These are phyloP conservation scores for Eurystomus gularis DNA, from an alignment of 2,113 vertebrate species.

Conservation along the genomic window DNA sequence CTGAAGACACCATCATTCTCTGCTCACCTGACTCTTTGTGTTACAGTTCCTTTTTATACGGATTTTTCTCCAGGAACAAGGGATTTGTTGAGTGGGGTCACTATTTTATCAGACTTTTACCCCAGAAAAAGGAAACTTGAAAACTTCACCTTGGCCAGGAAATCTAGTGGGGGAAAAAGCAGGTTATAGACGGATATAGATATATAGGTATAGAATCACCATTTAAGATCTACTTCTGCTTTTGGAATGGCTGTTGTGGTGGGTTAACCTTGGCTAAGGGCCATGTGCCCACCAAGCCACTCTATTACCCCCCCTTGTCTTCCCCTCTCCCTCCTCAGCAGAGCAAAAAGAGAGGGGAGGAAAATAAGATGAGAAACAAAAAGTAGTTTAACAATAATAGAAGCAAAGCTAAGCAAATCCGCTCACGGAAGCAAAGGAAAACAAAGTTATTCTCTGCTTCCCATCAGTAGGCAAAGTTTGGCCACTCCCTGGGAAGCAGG, in stretches of 20 bases:
- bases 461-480: too few species aligned
- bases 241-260: background rate
- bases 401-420: too few species aligned
- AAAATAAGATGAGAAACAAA: too few species aligned
- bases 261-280: too few species aligned
- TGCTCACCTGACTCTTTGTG: background rate
- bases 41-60: background rate
- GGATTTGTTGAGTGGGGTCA: background rate
- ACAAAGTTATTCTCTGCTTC: too few species aligned
- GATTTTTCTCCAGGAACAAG: background rate
- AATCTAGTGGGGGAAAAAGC: rapidly evolving
- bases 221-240: background rate
- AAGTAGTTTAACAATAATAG: too few species aligned
- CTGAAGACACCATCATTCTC: background rate
- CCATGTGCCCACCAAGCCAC: too few species aligned
- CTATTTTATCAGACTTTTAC: background rate
- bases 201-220: background rate
- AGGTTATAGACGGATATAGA: background rate
- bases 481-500: too few species aligned
- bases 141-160: background rate
- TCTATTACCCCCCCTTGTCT: too few species aligned
- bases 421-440: too few species aligned
- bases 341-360: too few species aligned
- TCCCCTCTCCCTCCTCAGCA: too few species aligned
- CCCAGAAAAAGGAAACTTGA: background rate